phyloP scores from a whole-genome alignment of 1,140 invertebrate genomes.

The Charaxes varanes region DNA sequence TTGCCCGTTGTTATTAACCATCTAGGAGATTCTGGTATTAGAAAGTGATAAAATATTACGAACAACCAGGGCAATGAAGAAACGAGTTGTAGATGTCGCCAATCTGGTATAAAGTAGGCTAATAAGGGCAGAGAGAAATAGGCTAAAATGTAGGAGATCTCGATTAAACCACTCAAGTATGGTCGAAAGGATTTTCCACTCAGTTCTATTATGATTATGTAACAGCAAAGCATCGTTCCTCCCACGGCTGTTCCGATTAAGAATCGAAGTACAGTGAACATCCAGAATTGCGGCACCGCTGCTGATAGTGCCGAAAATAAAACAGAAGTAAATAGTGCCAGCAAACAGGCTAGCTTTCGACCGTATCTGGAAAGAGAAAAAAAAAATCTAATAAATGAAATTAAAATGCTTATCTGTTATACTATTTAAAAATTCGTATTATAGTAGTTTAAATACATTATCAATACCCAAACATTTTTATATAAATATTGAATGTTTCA shows the following conservation, averaged over 20 bases:
- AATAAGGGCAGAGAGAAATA: constrained; percentile 78
- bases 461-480: too few species aligned
- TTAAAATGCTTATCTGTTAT: too few species aligned
- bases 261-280: constrained; percentile 77
- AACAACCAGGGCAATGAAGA: constrained; percentile 74
- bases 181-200: constrained; percentile 57
- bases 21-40: constrained; percentile 59
- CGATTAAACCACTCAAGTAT: constrained; percentile 39
- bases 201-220: constrained; percentile 69
- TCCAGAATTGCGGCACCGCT: constrained; percentile 75
- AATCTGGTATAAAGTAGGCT: constrained; percentile 79
- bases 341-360: constrained; percentile 74
- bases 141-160: constrained; percentile 43
- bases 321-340: constrained; percentile 74
- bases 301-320: constrained; percentile 74
- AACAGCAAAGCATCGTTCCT: constrained; percentile 77
- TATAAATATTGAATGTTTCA: too few species aligned
- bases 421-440: too few species aligned
- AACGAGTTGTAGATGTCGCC: constrained; percentile 78
- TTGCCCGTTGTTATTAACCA: constrained; percentile 56
- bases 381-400: too few species aligned
- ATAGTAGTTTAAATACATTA: too few species aligned
- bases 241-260: constrained; percentile 75
- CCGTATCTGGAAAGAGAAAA: constrained; percentile 73
- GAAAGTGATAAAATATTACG: constrained; percentile 39